These are phyloP conservation scores for Periophthalmus modestus DNA, from an alignment of 2,113 vertebrate genomes.

Conservation along the genomic window DNA sequence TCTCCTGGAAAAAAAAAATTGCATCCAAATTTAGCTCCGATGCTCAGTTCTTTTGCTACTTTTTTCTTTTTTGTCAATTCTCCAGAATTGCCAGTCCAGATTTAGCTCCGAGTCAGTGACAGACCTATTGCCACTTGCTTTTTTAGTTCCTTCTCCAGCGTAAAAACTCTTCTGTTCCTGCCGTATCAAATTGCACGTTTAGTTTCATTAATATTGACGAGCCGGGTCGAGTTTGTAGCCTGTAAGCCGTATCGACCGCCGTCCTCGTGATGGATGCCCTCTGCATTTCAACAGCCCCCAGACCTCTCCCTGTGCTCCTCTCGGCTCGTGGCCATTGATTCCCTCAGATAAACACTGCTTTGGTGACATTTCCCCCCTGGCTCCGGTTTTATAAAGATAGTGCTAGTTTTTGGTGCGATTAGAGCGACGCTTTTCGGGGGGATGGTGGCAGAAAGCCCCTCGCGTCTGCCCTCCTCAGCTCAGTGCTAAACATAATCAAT, in stretches of 20 bases:
- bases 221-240: constrained; percentile 2
- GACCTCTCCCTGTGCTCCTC: neutral
- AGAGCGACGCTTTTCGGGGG: constrained; percentile 36
- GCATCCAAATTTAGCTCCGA: too few species aligned
- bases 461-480: constrained; percentile 41
- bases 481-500: constrained; percentile 59
- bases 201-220: constrained; percentile 6
- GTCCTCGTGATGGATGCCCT: constrained; percentile 10
- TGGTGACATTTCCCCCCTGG: constrained; percentile 35
- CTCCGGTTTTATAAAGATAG: constrained; percentile 36
- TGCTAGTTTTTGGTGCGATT: constrained; percentile 20
- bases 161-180: neutral
- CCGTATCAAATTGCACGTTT: neutral
- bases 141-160: neutral
- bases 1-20: too few species aligned
- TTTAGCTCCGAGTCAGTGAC: too few species aligned
- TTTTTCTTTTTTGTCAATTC: too few species aligned
- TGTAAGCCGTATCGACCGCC: constrained; percentile 14
- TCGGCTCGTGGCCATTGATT: constrained; percentile 39
- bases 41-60: too few species aligned
- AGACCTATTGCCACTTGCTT: neutral
- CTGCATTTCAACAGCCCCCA: constrained; percentile 6
- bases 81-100: too few species aligned
- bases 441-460: constrained; percentile 27
- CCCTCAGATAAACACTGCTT: constrained; percentile 34